phyloP scores from a whole-genome alignment of 2,797 vertebrate genomes.

The Emys orbicularis region DNA sequence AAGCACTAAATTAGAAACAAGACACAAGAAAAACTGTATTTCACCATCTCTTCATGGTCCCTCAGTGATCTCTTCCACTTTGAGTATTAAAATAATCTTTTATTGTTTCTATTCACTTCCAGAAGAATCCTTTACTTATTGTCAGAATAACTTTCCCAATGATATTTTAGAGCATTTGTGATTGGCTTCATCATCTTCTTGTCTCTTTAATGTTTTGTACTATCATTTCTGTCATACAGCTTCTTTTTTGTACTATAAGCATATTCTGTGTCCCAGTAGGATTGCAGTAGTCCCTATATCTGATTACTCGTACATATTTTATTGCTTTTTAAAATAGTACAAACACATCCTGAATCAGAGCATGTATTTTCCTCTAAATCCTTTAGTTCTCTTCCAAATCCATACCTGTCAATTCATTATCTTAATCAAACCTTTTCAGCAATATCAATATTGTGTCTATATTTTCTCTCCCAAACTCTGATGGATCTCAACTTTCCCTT shows the following conservation, averaged over 20 bases:
- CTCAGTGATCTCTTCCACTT: constrained; percentile 22
- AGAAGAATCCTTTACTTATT: constrained; percentile 19
- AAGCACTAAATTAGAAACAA: constrained; percentile 10
- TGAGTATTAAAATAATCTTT: constrained; percentile 19
- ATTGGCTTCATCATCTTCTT: constrained; percentile 8
- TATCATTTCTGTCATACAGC: neutral
- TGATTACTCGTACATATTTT: constrained; percentile 4
- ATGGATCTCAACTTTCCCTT: neutral
- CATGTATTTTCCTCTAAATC: neutral
- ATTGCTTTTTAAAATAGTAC: constrained; percentile 10
- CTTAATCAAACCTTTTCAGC: neutral
- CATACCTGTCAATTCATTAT: neutral
- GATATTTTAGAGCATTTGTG: constrained; percentile 50
- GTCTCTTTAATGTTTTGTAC: neutral
- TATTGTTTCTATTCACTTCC: constrained; percentile 36
- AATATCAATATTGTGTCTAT: neutral
- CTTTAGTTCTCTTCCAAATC: neutral
- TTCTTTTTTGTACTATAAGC: neutral
- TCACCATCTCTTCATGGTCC: neutral
- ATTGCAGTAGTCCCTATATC: neutral
- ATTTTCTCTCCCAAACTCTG: neutral
- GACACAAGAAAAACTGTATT: neutral
- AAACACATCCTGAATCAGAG: neutral
- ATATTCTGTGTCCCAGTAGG: neutral
- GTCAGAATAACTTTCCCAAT: constrained; percentile 40